These are phyloP conservation scores for Hemibagrus wyckioides DNA, from an alignment of 2,113 vertebrate genomes.

Conservation along the genomic window DNA sequence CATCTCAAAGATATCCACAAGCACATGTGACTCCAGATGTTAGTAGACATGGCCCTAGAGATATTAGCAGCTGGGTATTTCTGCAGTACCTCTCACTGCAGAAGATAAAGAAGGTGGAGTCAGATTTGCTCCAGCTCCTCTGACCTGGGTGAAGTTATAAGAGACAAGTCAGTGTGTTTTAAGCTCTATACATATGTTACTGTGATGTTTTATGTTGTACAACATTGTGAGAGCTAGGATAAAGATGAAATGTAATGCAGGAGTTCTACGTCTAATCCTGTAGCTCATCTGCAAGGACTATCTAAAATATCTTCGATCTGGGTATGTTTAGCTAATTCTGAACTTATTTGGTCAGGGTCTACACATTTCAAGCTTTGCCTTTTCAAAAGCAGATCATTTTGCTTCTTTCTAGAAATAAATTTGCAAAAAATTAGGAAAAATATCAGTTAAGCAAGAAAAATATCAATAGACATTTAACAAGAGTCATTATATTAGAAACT, in stretches of 20 bases:
- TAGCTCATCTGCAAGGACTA: background rate
- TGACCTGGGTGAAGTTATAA: background rate
- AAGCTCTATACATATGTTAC: background rate
- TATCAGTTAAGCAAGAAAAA: background rate
- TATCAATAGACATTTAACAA: too few species aligned
- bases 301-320: background rate
- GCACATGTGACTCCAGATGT: background rate
- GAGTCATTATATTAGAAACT: too few species aligned
- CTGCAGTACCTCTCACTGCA: background rate
- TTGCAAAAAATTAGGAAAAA: background rate
- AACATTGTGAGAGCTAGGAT: background rate
- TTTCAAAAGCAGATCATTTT: background rate
- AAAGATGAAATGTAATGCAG: background rate
- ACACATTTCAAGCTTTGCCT: background rate
- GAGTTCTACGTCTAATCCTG: background rate
- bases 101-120: background rate
- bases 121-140: background rate
- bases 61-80: background rate
- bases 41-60: constrained; percentile 22
- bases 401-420: background rate
- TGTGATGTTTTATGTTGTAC: background rate
- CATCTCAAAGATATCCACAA: background rate
- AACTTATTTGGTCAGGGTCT: background rate
- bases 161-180: too few species aligned
- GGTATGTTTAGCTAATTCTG: background rate